Evolutionary conservation across 2,113 vertebrate genomes (phyloP).

Genomic region (rabbit (Oryctolagus cuniculus)): DNA sequence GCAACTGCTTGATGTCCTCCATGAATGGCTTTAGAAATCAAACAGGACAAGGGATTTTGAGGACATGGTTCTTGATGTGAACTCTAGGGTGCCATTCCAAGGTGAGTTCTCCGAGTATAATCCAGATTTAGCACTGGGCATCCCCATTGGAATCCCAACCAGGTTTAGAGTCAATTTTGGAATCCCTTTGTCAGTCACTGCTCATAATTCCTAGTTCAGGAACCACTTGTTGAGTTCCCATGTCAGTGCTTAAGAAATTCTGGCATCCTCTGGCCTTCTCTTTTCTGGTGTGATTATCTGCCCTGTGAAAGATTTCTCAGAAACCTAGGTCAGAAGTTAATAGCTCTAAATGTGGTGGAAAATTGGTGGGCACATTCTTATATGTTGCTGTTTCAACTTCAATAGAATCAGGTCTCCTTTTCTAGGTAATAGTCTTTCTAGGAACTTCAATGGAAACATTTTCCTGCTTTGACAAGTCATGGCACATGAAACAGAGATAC

Average conservation of each 20-base stretch:
- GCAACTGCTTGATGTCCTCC: not conserved
- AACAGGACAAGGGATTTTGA: not conserved
- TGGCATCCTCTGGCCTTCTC: not conserved
- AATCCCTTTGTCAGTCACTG: not conserved
- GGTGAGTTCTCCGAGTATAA: not conserved
- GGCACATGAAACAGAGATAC: not conserved
- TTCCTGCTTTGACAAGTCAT: not conserved
- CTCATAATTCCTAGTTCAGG: not conserved
- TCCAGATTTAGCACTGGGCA: not conserved
- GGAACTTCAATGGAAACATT: constrained; percentile 7
- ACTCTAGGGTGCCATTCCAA: not conserved
- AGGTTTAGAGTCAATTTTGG: not conserved
- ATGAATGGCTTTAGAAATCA: not conserved
- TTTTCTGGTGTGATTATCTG: not conserved
- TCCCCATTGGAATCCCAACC: not conserved
- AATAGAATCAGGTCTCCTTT: constrained; percentile 11
- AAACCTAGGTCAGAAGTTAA: constrained; percentile 45
- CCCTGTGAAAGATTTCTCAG: constrained; percentile 44
- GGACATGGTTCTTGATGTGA: not conserved
- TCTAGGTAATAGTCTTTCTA: not conserved
- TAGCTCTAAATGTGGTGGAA: constrained; percentile 31
- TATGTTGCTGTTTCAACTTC: constrained; percentile 51
- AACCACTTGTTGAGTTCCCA: constrained; percentile 16
- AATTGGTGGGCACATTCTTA: constrained; percentile 33
- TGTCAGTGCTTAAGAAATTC: constrained; percentile 41